Evolutionary conservation across 2,797 vertebrate species (phyloP).

Genomic region (Antrozous pallidus): DNA sequence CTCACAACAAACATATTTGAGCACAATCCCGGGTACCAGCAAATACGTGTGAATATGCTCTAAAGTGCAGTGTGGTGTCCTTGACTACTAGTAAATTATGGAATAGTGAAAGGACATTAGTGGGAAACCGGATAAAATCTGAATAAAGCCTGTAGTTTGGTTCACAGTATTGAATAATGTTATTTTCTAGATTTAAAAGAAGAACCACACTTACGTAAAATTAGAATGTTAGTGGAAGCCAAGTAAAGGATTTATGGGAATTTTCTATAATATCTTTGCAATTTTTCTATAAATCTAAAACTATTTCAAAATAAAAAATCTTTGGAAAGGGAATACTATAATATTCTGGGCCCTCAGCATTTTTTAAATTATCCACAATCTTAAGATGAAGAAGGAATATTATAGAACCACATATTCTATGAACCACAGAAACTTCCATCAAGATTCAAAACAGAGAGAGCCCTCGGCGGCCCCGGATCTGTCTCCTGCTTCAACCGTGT

Average conservation of each 20-base stretch:
- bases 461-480: too few species aligned
- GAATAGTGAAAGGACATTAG: background rate
- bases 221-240: background rate
- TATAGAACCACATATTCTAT: background rate
- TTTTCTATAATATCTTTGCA: background rate
- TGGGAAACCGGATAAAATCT: background rate
- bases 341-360: background rate
- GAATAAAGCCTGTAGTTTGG: background rate
- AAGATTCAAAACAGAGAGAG: background rate
- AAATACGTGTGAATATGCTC: background rate
- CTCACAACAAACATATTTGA: background rate
- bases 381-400: background rate
- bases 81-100: background rate
- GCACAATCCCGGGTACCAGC: conserved; percentile 2
- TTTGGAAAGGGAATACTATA: background rate
- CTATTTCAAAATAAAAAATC: background rate
- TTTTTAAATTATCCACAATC: background rate
- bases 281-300: background rate
- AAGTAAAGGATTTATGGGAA: background rate
- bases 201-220: background rate
- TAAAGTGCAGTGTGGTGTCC: background rate
- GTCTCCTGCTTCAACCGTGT: too few species aligned
- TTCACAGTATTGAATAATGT: background rate
- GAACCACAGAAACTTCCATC: background rate
- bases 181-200: background rate